A percentile compares a stretch with the other conserved stretches of the same genome.
These are phyloP conservation scores for Solen grandis DNA, from an alignment of 1,140 invertebrate species.

Conservation along the genomic window DNA sequence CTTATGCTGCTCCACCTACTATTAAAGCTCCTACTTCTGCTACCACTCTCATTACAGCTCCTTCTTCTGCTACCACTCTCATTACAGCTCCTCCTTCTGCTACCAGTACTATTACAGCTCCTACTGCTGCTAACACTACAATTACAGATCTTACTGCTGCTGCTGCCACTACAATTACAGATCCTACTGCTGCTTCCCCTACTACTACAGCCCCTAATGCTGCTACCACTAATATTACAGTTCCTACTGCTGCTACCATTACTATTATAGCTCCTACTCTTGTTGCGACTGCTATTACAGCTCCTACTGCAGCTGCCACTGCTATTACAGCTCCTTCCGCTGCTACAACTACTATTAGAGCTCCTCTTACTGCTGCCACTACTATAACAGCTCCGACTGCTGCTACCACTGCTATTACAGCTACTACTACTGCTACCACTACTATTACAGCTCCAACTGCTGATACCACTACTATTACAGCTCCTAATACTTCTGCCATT, in stretches of 20 bases:
- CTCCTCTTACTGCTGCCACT: conserved; percentile 1
- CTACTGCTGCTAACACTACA: background rate
- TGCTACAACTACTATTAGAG: conserved; percentile 8
- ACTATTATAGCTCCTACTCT: background rate
- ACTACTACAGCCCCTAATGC: background rate
- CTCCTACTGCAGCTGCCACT: background rate
- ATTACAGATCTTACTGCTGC: background rate
- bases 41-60: too few relatives aligned
- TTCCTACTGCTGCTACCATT: too few relatives aligned
- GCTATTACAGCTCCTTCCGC: conserved; percentile 15
- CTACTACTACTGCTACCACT: background rate
- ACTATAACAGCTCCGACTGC: background rate
- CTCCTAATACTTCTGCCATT: background rate
- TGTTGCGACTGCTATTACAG: background rate
- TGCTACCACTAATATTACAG: too few relatives aligned
- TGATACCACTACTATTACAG: background rate
- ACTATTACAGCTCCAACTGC: background rate
- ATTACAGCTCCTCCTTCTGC: too few relatives aligned
- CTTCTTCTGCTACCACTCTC: too few relatives aligned
- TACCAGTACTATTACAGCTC: background rate
- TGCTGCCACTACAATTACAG: background rate
- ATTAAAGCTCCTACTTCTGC: too few relatives aligned
- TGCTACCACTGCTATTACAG: background rate
- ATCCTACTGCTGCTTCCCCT: conserved; percentile 1
- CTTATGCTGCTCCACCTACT: conserved; percentile 6